Base-by-base conservation (phyloP, 2,797 vertebrate genomes). In the Percopsis omiscomaycus region DNA sequence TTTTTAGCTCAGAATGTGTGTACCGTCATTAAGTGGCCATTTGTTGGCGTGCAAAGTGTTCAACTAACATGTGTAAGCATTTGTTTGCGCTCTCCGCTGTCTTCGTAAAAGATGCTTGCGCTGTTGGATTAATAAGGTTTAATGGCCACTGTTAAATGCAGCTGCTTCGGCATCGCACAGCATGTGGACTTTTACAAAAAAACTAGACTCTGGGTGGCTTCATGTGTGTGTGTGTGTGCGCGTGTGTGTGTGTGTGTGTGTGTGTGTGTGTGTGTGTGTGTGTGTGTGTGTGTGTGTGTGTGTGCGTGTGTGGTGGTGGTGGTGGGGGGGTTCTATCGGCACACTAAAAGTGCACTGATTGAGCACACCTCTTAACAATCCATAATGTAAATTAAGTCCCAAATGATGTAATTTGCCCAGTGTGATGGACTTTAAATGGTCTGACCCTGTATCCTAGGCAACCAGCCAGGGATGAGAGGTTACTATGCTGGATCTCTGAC, bases 51-150 rank as follows among this genome's bases (percentile, higher is more conserved):
- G 75, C 74, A 66, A 80, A 82, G 83, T 79, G 79, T 86, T 83
- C 78, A 78, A 68, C 77, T 77, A 88, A 89, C 89, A 91, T 85
- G 84, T 90, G 87, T 76, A 83, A 86, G 83, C 85, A 62, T 89
- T 89, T 89, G 85, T 89, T 90, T 89, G 80, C 80, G 75, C 74
- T 85, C 88, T 85, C 75, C 83, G 82, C 79, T 82, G 85, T 87
- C 84, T 86, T 82, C 81, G 84, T 84, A 86, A 84, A 68, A 88
- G 82, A 85, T 91, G 88, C 87, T 86, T 85, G 81, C 68, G 37
- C 87, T 79, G 86, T 89, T 88, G 82, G 78, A 92, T 92, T 91
- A 90, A 89, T 88, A 86, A 87, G 72, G 14, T 90, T 91, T 91
- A 92, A 90, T 90, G 84, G 85, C 83, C 74, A 84, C 87, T 87